phyloP scores from a whole-genome alignment of 2,888 invertebrate species.

The Melanophora roralis region DNA sequence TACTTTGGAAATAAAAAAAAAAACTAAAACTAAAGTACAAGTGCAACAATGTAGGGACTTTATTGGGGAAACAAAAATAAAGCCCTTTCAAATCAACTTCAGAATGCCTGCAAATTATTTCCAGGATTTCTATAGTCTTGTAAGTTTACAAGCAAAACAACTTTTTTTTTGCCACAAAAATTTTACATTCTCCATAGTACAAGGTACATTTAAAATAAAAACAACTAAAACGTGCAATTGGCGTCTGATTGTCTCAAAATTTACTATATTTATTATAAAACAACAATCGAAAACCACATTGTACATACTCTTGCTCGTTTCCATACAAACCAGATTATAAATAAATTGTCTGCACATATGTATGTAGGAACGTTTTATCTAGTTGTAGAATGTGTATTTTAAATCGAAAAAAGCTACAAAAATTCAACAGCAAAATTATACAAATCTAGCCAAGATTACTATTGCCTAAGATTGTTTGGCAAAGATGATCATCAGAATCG shows the following conservation, averaged over 20 bases:
- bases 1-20: not conserved
- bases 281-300: constrained; percentile 30
- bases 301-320: constrained; percentile 22
- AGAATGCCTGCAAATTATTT: not conserved
- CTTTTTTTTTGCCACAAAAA: constrained; percentile 42
- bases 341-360: constrained; percentile 41
- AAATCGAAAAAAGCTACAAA: not conserved
- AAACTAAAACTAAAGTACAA: not conserved
- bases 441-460: constrained; percentile 13
- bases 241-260: constrained; percentile 62
- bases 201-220: not conserved
- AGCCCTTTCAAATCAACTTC: not conserved
- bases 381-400: constrained; percentile 9
- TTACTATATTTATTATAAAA: constrained; percentile 61
- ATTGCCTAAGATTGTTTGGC: not conserved
- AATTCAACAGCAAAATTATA: constrained; percentile 21
- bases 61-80: not conserved
- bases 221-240: constrained; percentile 62
- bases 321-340: constrained; percentile 49
- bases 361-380: too few species aligned
- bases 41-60: not conserved
- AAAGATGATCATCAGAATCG: not conserved
- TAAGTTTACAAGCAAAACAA: constrained; percentile 45
- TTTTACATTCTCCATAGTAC: constrained; percentile 26
- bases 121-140: not conserved